phyloP scores from a whole-genome alignment of 1,140 invertebrate species.

The Oedothorax gibbosus region DNA sequence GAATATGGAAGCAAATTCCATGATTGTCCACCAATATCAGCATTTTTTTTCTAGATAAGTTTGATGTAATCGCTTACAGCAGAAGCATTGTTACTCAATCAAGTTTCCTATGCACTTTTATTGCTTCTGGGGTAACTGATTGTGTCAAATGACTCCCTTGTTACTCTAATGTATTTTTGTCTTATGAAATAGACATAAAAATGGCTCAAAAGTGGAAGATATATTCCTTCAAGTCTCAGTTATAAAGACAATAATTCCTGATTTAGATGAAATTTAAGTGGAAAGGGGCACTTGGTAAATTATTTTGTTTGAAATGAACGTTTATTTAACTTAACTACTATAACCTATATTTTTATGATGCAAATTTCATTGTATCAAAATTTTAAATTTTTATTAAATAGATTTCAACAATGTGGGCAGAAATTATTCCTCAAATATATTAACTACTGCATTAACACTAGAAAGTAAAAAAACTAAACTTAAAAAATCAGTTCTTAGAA shows the following conservation, averaged over 20 bases:
- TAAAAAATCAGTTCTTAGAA: too few relatives aligned
- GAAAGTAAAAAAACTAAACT: too few relatives aligned
- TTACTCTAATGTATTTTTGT: constrained; percentile 39
- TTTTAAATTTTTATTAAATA: too few relatives aligned
- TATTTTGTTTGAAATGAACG: background rate
- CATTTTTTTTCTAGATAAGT: constrained; percentile 45
- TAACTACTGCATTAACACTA: too few relatives aligned
- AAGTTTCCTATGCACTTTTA: constrained; percentile 55
- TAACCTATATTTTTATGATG: too few relatives aligned
- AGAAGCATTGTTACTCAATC: constrained; percentile 39
- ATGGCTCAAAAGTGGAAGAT: constrained; percentile 49
- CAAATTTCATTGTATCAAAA: too few relatives aligned
- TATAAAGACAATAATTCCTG: background rate
- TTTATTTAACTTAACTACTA: too few relatives aligned
- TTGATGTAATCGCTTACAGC: constrained; percentile 26
- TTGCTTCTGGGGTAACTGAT: constrained; percentile 50
- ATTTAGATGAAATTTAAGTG: too few relatives aligned
- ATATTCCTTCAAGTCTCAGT: background rate
- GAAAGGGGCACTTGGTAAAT: too few relatives aligned
- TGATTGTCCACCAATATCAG: constrained; percentile 48
- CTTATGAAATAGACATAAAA: background rate
- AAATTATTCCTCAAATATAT: too few relatives aligned
- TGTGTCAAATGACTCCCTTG: constrained; percentile 11
- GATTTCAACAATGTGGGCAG: too few relatives aligned
- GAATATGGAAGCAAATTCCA: constrained; percentile 43